Base-by-base conservation (phyloP, 2,888 invertebrate species). In the Rhimphoctona megacephalus region DNA sequence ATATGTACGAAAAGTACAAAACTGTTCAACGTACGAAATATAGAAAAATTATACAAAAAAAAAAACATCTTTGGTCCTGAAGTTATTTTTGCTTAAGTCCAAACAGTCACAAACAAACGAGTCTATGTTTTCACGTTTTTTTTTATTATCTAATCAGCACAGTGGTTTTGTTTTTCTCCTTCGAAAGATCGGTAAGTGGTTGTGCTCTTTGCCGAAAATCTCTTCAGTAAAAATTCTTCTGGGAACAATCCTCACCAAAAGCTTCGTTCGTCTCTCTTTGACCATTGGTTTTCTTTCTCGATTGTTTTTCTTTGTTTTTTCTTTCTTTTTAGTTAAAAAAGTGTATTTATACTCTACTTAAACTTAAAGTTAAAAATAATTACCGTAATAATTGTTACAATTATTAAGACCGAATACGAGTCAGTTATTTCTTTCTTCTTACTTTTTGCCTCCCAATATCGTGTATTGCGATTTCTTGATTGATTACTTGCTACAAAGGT, bases 81-180 rank as follows among this genome's bases (percentile, higher is more conserved):
- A 43, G 46, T 67, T n/a, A 33, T 78, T 39, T 9, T 11, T 70
- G n/a, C 5, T n/a, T 19, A 17, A 30, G 22, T 25, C 25, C 8
- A 66, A n/a, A 54, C n/a, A 82, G 69, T 49, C 22, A 69, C 46
- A 43, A 43, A 52, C 17, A 69, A 30, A 83, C 72, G 14, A 73
- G 81, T 70, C 74, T 61, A 39, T 85, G 87, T 88, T 85, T 86
- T 90, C 57, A 39, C 84, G 84, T 86, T 89, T 88, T 83, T 88
- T 88, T 91, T 91, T 92, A 91, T 91, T 91, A 91, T 91, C 87
- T 90, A 90, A 90, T 90, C 89, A 89, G 90, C 90, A 87, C 88
- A 89, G 88, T 86, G 90, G 88, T 86, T 90, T 88, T 30, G 30
- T 61, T 76, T 54, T 69, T 66, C 70, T 52, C 33, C 81, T 36